Conservation (phyloP, 2,888 invertebrate species). For the Lymantria monacha region DNA sequence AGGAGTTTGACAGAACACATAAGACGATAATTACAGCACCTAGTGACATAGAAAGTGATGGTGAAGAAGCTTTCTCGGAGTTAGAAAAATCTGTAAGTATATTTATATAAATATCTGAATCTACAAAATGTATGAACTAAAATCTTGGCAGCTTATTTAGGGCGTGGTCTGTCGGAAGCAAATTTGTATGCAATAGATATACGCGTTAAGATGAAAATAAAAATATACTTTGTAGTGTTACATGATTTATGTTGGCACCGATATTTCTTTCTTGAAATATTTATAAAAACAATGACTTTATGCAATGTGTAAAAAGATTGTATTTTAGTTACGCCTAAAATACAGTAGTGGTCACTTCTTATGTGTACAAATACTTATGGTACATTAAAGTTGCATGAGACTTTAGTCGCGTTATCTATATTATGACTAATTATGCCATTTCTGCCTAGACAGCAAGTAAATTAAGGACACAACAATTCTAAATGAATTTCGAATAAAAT, state of each 20-base stretch:
- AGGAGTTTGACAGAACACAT: constrained; percentile 64
- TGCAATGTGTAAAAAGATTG: too few relatives aligned
- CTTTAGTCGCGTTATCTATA: constrained; percentile 29
- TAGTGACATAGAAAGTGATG: constrained; percentile 75
- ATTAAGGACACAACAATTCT: constrained; percentile 8
- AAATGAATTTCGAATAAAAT: background rate
- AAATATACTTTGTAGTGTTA: too few relatives aligned
- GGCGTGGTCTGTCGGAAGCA: constrained; percentile 16
- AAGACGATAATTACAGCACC: constrained; percentile 54
- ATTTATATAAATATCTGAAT: constrained; percentile 1
- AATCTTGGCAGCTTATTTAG: constrained; percentile 19
- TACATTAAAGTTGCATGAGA: constrained; percentile 25
- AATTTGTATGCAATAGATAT: too few relatives aligned
- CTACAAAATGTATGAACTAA: constrained; percentile 1
- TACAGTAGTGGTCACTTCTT: too few relatives aligned
- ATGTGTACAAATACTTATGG: constrained; percentile 3
- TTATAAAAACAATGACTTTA: too few relatives aligned
- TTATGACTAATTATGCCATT: constrained; percentile 1
- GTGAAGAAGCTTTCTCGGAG: constrained; percentile 73
- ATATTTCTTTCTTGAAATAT: too few relatives aligned
- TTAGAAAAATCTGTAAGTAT: constrained; percentile 72
- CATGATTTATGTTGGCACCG: too few relatives aligned
- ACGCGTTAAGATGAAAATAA: too few relatives aligned
- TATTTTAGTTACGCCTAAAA: too few relatives aligned
- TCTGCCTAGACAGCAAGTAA: constrained; percentile 24